Percentiles rank a stretch among this genome's conserved stretches.
These are phyloP conservation scores for Doryteuthis pealeii DNA, from an alignment of 1,140 invertebrate species.

Conservation along the genomic window DNA sequence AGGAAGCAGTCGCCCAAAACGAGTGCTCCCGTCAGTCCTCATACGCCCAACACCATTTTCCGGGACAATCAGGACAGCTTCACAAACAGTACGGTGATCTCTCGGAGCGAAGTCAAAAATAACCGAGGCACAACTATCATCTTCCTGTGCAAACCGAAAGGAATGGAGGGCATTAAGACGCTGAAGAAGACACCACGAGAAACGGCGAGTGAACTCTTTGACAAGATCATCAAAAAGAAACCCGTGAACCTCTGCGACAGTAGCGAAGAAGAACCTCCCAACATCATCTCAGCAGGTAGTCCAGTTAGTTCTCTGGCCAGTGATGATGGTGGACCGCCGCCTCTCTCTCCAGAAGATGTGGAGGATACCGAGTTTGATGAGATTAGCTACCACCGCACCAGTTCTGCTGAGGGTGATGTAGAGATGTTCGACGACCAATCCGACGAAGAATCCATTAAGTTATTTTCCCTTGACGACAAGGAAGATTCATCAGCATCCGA, in stretches of 20 bases:
- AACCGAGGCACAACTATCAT: slow-evolving; percentile 41
- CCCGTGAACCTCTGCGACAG: neutral
- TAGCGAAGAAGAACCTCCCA: slow-evolving; percentile 2
- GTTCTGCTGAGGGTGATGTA: slow-evolving; percentile 5
- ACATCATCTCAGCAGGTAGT: neutral
- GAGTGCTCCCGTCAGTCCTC: neutral
- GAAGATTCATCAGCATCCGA: neutral
- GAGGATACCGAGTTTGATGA: neutral
- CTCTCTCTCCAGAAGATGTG: neutral
- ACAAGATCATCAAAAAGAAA: slow-evolving; percentile 9
- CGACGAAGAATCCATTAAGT: neutral
- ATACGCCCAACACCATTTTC: neutral
- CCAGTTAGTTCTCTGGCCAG: neutral
- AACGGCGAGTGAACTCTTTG: slow-evolving; percentile 5
- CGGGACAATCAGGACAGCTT: slow-evolving; percentile 31
- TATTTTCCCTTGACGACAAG: slow-evolving; percentile 1
- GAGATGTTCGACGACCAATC: neutral
- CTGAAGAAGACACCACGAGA: neutral
- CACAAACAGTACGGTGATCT: slow-evolving; percentile 42
- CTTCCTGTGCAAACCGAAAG: slow-evolving; percentile 40
- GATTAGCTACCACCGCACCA: neutral
- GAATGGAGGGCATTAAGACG: slow-evolving; percentile 4
- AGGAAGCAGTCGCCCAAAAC: neutral
- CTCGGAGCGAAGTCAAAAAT: slow-evolving; percentile 39
- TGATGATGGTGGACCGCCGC: neutral